Percentiles rank a stretch among this genome's conserved stretches.
These are phyloP conservation scores for Pelmatolapia mariae DNA, from an alignment of 2,113 vertebrate genomes.

Conservation along the genomic window DNA sequence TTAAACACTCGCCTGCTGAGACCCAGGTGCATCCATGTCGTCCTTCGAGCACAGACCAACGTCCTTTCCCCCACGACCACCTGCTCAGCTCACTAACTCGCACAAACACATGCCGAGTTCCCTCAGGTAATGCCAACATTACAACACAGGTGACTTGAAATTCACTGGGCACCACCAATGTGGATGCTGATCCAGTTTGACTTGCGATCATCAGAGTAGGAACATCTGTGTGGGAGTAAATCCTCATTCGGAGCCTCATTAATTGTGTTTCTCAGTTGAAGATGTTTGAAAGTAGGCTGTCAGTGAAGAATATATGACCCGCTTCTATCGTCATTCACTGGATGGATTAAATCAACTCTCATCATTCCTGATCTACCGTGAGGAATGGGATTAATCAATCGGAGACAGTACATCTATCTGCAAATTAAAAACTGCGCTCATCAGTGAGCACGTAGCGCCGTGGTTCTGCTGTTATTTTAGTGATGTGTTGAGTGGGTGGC, in stretches of 20 bases:
- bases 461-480: slow-evolving; percentile 45
- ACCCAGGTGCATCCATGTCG: slow-evolving; percentile 51
- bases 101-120: not conserved
- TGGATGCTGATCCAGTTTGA: slow-evolving; percentile 34
- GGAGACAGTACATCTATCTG: slow-evolving; percentile 39
- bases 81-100: slow-evolving; percentile 32
- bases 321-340: slow-evolving; percentile 28
- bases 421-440: slow-evolving; percentile 29
- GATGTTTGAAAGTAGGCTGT: slow-evolving; percentile 25
- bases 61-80: slow-evolving; percentile 13
- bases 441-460: not conserved
- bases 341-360: slow-evolving; percentile 61
- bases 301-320: slow-evolving; percentile 4
- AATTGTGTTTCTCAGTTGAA: slow-evolving; percentile 22
- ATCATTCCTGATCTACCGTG: slow-evolving; percentile 59
- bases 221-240: slow-evolving; percentile 47
- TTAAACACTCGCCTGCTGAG: slow-evolving; percentile 3
- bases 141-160: slow-evolving; percentile 18
- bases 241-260: slow-evolving; percentile 17
- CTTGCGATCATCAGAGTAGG: not conserved
- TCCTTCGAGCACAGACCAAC: not conserved
- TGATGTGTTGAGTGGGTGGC: slow-evolving; percentile 27
- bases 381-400: slow-evolving; percentile 70
- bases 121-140: slow-evolving; percentile 1
- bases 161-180: not conserved